phyloP scores from a whole-genome alignment of 2,888 invertebrate genomes.

The Tolmerus cingulatus region DNA sequence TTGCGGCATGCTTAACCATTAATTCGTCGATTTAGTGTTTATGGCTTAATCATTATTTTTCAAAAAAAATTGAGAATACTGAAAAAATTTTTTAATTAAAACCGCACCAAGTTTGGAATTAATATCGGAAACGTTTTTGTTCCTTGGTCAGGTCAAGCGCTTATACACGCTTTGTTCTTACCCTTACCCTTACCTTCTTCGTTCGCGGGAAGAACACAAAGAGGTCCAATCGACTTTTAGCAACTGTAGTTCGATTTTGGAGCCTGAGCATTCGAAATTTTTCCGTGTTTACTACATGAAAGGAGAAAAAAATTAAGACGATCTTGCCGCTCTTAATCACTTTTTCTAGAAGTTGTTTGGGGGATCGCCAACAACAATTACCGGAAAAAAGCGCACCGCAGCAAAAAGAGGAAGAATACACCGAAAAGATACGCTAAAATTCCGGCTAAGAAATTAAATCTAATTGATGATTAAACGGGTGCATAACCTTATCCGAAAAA shows the following conservation, averaged over 20 bases:
- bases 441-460: constrained; percentile 4
- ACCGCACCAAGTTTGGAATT: neutral
- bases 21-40: neutral
- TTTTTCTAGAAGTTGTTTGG: neutral
- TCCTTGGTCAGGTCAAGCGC: neutral
- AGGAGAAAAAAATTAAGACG: neutral
- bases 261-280: neutral
- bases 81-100: neutral
- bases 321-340: neutral
- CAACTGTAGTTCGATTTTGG: neutral
- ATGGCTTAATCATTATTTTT: neutral
- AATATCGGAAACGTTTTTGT: neutral
- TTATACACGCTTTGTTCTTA: neutral
- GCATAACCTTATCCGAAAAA: constrained; percentile 30
- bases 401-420: neutral
- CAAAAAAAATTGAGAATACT: neutral
- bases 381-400: neutral
- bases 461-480: constrained; percentile 37
- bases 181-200: neutral
- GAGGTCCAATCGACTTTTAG: neutral
- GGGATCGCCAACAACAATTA: neutral
- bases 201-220: neutral
- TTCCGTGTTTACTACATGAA: neutral
- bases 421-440: neutral
- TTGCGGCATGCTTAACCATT: neutral